phyloP scores from a whole-genome alignment of 2,113 vertebrate species.

The Pteruthius melanotis region DNA sequence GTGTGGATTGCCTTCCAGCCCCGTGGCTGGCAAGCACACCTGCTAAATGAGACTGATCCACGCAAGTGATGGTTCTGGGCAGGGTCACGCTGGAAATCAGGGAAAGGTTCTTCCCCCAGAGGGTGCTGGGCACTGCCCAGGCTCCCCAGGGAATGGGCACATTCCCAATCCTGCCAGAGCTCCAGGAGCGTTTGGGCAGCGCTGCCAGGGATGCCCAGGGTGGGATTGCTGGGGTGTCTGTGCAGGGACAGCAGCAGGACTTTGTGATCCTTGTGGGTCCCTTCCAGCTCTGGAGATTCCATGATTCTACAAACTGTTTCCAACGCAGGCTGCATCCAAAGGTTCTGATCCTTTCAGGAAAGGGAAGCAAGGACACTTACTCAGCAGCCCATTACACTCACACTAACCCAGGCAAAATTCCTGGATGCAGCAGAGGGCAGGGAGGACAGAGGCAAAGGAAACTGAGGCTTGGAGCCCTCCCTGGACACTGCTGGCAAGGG shows the following conservation, averaged over 20 bases:
- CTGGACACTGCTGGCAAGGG: not conserved
- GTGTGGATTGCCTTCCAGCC: not conserved
- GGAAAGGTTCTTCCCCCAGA: not conserved
- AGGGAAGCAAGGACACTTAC: not conserved
- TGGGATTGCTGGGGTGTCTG: not conserved
- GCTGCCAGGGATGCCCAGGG: not conserved
- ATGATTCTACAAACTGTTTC: not conserved
- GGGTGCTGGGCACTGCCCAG: not conserved
- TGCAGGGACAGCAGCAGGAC: not conserved
- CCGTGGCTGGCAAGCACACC: not conserved
- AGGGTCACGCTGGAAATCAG: accelerated
- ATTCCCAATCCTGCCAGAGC: not conserved
- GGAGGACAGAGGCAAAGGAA: constrained; percentile 18
- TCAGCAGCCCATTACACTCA: not conserved
- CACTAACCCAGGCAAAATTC: not conserved
- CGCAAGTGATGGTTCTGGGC: not conserved
- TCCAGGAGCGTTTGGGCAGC: accelerated
- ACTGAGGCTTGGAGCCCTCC: not conserved
- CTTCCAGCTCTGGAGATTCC: not conserved
- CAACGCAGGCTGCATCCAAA: not conserved
- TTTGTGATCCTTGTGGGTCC: not conserved
- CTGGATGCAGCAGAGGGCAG: not conserved
- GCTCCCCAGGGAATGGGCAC: not conserved
- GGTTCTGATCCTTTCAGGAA: not conserved
- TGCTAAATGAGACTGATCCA: not conserved